Conservation (phyloP, 2,113 vertebrate species). For the Leiothrix lutea region DNA sequence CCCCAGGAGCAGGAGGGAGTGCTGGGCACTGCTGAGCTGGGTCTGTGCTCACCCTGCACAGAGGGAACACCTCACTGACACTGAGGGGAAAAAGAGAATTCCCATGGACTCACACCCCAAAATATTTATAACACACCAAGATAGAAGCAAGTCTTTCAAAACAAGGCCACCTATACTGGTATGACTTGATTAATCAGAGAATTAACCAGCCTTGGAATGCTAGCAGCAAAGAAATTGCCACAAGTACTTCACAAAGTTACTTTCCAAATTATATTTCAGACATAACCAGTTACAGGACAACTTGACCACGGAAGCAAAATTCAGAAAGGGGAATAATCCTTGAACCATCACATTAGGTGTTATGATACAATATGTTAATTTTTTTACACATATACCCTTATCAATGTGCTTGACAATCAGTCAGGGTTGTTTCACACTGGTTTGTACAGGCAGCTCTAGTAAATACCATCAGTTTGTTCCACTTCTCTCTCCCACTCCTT, state of each 20-base stretch:
- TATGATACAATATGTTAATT: fast-evolving
- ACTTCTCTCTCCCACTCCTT: background rate
- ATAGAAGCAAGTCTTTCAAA: background rate
- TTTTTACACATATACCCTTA: background rate
- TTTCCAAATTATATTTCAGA: background rate
- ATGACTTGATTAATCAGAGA: background rate
- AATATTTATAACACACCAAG: background rate
- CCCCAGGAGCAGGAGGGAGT: fast-evolving
- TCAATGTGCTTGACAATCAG: background rate
- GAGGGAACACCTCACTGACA: background rate
- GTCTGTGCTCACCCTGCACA: background rate
- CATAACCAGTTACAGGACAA: background rate
- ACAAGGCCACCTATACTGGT: background rate
- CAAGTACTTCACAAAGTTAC: background rate
- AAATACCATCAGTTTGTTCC: background rate
- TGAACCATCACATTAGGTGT: background rate
- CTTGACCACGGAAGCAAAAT: background rate
- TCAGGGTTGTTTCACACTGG: background rate
- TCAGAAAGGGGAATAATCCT: background rate
- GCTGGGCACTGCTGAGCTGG: background rate
- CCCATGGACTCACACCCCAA: background rate
- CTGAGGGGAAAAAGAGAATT: background rate
- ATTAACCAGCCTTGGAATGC: background rate
- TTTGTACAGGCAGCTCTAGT: background rate
- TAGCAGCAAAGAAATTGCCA: background rate